phyloP scores from a whole-genome alignment of 2,113 vertebrate species.

The Apodemus sylvaticus region DNA sequence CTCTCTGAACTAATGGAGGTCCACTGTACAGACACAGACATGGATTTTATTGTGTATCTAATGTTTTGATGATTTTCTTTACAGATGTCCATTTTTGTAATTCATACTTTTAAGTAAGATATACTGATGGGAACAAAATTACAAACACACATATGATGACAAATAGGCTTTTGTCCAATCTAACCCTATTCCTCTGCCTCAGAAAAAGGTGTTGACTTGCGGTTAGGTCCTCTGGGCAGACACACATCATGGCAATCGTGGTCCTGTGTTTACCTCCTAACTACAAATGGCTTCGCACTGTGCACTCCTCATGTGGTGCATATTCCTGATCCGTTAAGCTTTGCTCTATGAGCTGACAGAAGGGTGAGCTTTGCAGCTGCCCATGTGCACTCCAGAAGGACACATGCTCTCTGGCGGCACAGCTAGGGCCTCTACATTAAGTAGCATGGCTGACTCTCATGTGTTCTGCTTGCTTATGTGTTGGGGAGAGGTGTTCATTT shows the following conservation, averaged over 20 bases:
- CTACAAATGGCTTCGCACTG: not conserved
- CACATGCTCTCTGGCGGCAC: not conserved
- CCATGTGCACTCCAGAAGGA: not conserved
- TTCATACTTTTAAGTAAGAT: slow-evolving; percentile 10
- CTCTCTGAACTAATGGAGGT: not conserved
- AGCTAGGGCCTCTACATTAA: not conserved
- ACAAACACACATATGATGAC: not conserved
- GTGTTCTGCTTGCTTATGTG: not conserved
- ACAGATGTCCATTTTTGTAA: not conserved
- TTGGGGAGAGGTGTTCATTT: not conserved
- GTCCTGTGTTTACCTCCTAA: not conserved
- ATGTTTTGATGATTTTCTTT: not conserved
- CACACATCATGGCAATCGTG: no score
- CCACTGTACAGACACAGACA: not conserved
- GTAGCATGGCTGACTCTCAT: not conserved
- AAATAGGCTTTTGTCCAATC: not conserved
- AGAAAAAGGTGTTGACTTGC: not conserved
- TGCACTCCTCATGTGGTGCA: not conserved
- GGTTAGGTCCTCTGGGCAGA: not conserved
- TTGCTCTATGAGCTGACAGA: not conserved
- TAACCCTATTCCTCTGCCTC: not conserved
- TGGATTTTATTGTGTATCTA: not conserved
- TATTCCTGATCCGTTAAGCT: not conserved
- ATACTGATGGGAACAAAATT: not conserved
- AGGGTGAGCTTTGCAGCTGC: not conserved